Base-by-base conservation (phyloP, 2,797 vertebrate genomes). In the Chelon auratus region DNA sequence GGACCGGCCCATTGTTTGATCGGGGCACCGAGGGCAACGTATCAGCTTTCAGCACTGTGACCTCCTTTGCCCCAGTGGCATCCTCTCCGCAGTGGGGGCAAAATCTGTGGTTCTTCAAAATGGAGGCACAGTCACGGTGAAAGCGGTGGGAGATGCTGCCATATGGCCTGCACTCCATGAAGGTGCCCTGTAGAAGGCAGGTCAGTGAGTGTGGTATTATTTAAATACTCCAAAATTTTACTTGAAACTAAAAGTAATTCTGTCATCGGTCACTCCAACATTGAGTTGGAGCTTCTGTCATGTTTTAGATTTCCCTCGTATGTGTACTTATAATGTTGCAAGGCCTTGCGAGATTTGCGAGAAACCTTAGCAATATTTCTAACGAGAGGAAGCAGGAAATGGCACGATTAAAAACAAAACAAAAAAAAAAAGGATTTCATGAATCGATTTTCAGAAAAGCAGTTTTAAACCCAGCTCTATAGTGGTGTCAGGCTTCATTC, bases 31-130 rank as follows among this genome's bases (percentile, higher is more conserved):
- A 86, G 33, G 90, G 69, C 2, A 68, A 71, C 0, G 24, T 94
- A 48, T 96, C 95, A 0, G 95, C 91, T 78, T 95, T 97, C 0
- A 91, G 91, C 30, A 96, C 91, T 0, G 94, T 96, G 89, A 98
- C 96, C 86, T 97, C 96, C 83, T 93, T 96, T 0, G 96, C 96
- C 77, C 96, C 94, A 39, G 93, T 92, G 81, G 95, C 94, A 24
- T 99, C 97, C 74, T 99, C 97, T 24, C 97, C 98, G 0, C 98
- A 99, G 89, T 99, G 97, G 3, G 98, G 97, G 77, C 97, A 99
- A 90, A 96, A 99, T 84, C 94, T 95, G 66, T 83, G 90, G 24
- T 96, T 93, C 20, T 95, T 96, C 82, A 97, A 88, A 56, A 96
- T 93, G 52, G 97, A 97, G 84, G 96, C 96, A 57, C 98, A 99